Percentiles rank a stretch among this genome's conserved stretches.
phyloP scores from a whole-genome alignment of 2,888 invertebrate genomes.

The Neuroscelio doddi region DNA sequence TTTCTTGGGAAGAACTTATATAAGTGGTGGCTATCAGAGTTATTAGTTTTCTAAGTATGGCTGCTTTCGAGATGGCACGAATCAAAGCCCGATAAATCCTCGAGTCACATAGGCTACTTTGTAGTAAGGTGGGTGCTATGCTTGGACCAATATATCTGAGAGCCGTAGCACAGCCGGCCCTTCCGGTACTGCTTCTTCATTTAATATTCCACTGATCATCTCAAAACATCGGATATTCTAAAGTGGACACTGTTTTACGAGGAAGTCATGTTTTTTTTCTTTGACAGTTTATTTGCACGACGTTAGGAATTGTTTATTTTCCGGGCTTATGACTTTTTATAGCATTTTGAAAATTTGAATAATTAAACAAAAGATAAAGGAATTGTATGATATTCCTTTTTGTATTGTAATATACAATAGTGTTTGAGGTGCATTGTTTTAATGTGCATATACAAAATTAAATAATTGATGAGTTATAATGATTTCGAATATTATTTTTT shows the following conservation, averaged over 20 bases:
- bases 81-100: conserved; percentile 41
- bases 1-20: conserved; percentile 16
- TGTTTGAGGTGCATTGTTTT: too few species aligned
- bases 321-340: too few species aligned
- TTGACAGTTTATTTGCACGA: too few species aligned
- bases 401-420: too few species aligned
- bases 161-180: not conserved
- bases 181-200: conserved; percentile 1
- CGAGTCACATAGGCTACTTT: conserved; percentile 18
- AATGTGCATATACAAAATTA: too few species aligned
- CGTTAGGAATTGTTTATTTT: too few species aligned
- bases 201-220: not conserved
- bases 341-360: too few species aligned
- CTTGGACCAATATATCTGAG: not conserved
- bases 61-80: conserved; percentile 20
- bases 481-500: too few species aligned
- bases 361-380: too few species aligned
- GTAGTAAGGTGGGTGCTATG: conserved; percentile 47
- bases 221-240: not conserved
- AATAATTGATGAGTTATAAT: too few species aligned
- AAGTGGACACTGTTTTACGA: not conserved
- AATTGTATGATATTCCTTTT: too few species aligned
- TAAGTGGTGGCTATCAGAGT: conserved; percentile 18
- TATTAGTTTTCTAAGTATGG: conserved; percentile 18
- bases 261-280: not conserved